Conservation (phyloP, 2,797 vertebrate species). For the Cetoscarus ocellatus region DNA sequence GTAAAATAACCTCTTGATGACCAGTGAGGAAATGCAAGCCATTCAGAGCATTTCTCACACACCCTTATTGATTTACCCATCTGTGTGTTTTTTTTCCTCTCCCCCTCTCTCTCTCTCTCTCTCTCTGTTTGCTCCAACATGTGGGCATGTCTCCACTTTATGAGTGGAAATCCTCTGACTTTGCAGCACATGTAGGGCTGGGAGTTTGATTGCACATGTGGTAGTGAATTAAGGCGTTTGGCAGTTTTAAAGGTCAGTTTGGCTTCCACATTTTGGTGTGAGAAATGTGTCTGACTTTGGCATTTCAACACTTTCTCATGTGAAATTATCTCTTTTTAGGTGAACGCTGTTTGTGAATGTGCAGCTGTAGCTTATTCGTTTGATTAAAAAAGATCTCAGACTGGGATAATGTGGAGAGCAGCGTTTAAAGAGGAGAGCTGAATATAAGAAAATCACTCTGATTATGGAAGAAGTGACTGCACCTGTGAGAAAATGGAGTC, state of each 20-base stretch:
- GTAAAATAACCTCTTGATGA: constrained; percentile 97
- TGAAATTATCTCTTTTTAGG: constrained; percentile 27
- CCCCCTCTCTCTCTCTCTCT: constrained; percentile 37
- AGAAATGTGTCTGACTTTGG: constrained; percentile 31
- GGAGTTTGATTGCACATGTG: constrained; percentile 40
- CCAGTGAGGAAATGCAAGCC: constrained; percentile 88
- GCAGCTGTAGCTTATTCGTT: constrained; percentile 27
- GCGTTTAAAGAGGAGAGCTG: not conserved
- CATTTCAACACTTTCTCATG: constrained; percentile 40
- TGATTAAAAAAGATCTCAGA: constrained; percentile 14
- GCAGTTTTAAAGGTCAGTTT: constrained; percentile 67
- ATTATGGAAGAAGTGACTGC: constrained; percentile 7
- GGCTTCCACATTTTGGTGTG: constrained; percentile 27
- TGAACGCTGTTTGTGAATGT: constrained; percentile 10
- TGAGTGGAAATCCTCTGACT: constrained; percentile 50
- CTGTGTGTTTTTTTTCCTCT: constrained; percentile 36
- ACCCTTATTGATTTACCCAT: constrained; percentile 87
- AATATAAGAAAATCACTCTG: not conserved
- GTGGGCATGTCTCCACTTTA: constrained; percentile 21
- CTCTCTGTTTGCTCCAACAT: constrained; percentile 54
- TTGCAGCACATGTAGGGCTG: constrained; percentile 28
- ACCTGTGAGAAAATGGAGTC: not conserved
- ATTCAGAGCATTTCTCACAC: constrained; percentile 84
- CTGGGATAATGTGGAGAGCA: constrained; percentile 2
- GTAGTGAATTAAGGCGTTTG: constrained; percentile 7